These are phyloP conservation scores for Polyergus mexicanus DNA, from an alignment of 1,140 invertebrate genomes.

Conservation along the genomic window DNA sequence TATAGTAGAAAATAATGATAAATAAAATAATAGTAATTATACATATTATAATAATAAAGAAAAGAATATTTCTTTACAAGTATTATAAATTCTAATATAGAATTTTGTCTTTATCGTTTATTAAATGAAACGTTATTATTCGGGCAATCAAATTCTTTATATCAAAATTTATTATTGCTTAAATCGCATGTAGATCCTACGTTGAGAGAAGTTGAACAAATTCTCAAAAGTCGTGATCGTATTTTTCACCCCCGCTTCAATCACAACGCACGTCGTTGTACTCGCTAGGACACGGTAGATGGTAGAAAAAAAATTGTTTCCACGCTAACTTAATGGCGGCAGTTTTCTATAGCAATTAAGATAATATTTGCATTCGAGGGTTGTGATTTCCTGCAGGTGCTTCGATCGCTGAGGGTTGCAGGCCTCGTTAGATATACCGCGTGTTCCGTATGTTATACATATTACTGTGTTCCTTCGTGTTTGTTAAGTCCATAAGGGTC, in stretches of 20 bases:
- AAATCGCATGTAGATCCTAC: not conserved
- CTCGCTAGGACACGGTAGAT: conserved; percentile 45
- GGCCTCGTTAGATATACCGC: conserved; percentile 77
- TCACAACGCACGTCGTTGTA: conserved; percentile 46
- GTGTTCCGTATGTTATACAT: conserved; percentile 69
- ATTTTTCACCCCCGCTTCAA: not conserved
- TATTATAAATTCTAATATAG: not conserved
- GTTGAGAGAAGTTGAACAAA: conserved; percentile 9
- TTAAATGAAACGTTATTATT: not conserved
- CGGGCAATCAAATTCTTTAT: not conserved
- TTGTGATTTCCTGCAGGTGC: conserved; percentile 87
- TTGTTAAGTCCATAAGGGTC: not conserved
- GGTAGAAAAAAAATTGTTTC: conserved; percentile 69
- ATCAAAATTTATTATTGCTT: conserved; percentile 50
- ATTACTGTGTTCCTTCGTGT: conserved; percentile 23
- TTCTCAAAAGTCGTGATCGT: not conserved
- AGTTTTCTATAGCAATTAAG: conserved; percentile 84
- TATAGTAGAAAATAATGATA: not conserved
- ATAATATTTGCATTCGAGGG: conserved; percentile 86
- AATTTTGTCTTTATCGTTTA: not conserved
- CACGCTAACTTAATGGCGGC: conserved; percentile 63
- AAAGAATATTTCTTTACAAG: not conserved
- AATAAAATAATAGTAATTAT: not conserved
- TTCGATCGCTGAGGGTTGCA: conserved; percentile 68
- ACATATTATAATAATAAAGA: not conserved